These are phyloP conservation scores for Tipula lateralis DNA, from an alignment of 2,888 invertebrate genomes.

Conservation along the genomic window DNA sequence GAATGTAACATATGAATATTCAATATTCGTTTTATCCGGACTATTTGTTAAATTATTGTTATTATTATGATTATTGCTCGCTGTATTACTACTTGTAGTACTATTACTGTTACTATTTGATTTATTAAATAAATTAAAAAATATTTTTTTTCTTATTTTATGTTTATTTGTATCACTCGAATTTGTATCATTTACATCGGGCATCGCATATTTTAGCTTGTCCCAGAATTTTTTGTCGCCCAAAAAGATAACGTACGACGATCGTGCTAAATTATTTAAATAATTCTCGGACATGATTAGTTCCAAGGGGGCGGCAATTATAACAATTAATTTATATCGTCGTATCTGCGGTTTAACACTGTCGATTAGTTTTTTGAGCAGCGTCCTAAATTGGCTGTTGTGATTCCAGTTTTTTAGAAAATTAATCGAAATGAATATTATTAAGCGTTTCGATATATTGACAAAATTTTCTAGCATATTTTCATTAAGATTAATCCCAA, in stretches of 20 bases:
- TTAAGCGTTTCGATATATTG: conserved; percentile 63
- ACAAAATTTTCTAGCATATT: conserved; percentile 45
- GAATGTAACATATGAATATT: conserved; percentile 26
- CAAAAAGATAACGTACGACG: conserved; percentile 68
- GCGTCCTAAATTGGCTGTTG: conserved; percentile 72
- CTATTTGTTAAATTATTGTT: conserved; percentile 15
- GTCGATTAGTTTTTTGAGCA: conserved; percentile 59
- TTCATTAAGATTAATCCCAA: conserved; percentile 58
- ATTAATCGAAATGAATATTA: conserved; percentile 73
- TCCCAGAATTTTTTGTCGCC: conserved; percentile 87
- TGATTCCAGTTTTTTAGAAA: conserved; percentile 81
- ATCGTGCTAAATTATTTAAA: conserved; percentile 63
- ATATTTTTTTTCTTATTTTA: conserved; percentile 20
- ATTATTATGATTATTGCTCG: conserved; percentile 21
- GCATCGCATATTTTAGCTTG: conserved; percentile 76
- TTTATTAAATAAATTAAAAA: conserved; percentile 13
- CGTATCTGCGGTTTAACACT: conserved; percentile 57
- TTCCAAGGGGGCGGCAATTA: conserved; percentile 53
- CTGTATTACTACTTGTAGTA: background rate
- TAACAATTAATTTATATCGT: conserved; percentile 52
- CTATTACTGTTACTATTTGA: background rate
- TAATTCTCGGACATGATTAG: conserved; percentile 20
- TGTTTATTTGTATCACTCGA: conserved; percentile 2
- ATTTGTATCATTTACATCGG: conserved; percentile 53
- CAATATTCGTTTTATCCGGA: background rate